Evolutionary conservation across 2,113 vertebrate genomes (phyloP), one percentile per base, ranked within the genome.

Genomic region (Paraplagusia blochii): DNA sequence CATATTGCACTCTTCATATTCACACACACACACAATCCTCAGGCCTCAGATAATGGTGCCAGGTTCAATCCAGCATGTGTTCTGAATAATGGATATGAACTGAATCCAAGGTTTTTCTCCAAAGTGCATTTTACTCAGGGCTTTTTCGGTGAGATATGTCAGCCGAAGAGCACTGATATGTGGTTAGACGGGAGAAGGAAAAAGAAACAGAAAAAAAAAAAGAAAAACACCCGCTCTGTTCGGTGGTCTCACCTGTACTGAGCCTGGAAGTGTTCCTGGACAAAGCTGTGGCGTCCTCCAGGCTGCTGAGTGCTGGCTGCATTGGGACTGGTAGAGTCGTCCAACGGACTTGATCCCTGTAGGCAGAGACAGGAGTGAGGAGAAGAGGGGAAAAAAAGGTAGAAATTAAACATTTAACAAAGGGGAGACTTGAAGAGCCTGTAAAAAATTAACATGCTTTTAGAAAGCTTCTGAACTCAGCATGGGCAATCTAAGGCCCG

Each of bases 191-290:
- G 2, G 11, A 3, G 36, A 38, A 38, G 11, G n/a, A n/a, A 38
- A 11, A 38, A 38, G 11, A 11, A 11, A 9, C 36, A 3, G 2
- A 38, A 38, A 36, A 10, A 36, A 36, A 36, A 5, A 36, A 36
- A 36, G 35, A 36, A 5, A 10, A 36, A 36, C 35, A 36, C 10
- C 35, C 35, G 10, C 9, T 11, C 2, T 38, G 36, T 40, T 0
- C n/a, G 0, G 14, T 11, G 1, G 58, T 18, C 11, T 90, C 79
- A 95, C 94, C 94, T 94, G 88, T 97, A 97, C 76, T 97, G 95
- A 0, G 96, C 96, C 84, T 98, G 95, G 80, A 98, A 97, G 81
- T 96, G 94, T 69, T 92, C 95, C 72, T 96, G 93, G 49, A 97
- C 95, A 11, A 98, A 98, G 79, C 95, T 98, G 70, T 93, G 92